Base-by-base conservation (phyloP, 2,797 vertebrate genomes). In the Lycodopsis pacificus region DNA sequence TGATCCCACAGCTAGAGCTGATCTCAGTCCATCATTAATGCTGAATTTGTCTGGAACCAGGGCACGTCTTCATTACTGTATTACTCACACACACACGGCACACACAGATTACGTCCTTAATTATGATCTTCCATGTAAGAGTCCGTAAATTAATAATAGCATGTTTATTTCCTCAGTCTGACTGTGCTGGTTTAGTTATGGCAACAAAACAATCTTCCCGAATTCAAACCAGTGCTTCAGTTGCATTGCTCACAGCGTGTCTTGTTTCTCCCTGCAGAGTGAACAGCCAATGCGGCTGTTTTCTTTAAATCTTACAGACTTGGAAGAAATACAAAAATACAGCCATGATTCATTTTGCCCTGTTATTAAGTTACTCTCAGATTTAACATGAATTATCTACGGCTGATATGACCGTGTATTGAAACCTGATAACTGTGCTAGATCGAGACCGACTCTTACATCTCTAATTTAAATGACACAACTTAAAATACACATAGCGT, bases 21-120 rank as follows among this genome's bases (percentile, higher is more conserved):
- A 89, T 89, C 70, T 81, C 77, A 80, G 89, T 87, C 81, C 83
- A 89, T 94, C 93, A 94, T 94, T 94, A 93, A 93, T 88, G 89
- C 86, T 77, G 84, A 80, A 87, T 92, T 88, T 67, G 57, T 64
- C 86, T 91, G 63, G 51, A 86, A 86, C 71, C 73, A 71, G 76
- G 91, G 73, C 63, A 71, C 48, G 58, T 49, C 86, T 90, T 89
- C 83, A 71, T 68, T 76, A 40, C 75, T 58, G 51, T 69, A 65
- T 80, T 56, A 73, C 66, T 71, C 73, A 75, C 59, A 59, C 69
- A 57, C 75, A 76, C 71, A 87, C 32, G 7, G 57, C 32, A 42
- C 17, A 71, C 70, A 78, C 73, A 65, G 46, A 77, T 72, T 76
- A 84, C 77, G 65, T 87, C 83, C 76, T 84, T 81, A 73, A 62